These are phyloP conservation scores for Drosophila ananassae DNA, from an alignment of 1,140 invertebrate genomes.

Conservation along the genomic window DNA sequence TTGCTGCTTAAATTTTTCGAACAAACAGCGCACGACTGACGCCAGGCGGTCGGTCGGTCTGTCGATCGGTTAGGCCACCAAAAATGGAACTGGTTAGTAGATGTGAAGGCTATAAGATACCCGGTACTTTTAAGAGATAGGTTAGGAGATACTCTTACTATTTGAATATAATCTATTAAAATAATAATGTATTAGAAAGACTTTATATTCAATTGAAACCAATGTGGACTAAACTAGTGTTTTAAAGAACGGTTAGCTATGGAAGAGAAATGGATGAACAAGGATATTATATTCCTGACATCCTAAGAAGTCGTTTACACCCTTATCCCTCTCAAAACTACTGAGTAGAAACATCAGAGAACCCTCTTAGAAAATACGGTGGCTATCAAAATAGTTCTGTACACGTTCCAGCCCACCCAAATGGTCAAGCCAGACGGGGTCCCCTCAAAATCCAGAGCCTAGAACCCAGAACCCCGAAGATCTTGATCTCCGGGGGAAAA, in stretches of 20 bases:
- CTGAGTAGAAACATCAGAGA: neutral
- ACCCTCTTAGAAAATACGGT: slow-evolving; percentile 48
- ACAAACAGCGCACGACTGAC: slow-evolving; percentile 64
- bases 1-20: slow-evolving; percentile 53
- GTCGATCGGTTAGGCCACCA: slow-evolving; percentile 7
- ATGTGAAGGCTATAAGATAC: slow-evolving; percentile 1
- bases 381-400: slow-evolving; percentile 76
- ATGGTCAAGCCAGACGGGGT: slow-evolving; percentile 49
- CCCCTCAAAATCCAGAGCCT: neutral
- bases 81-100: neutral
- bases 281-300: too few species aligned
- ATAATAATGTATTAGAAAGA: too few species aligned
- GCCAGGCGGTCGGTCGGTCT: slow-evolving; percentile 39
- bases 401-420: slow-evolving; percentile 78
- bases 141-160: too few species aligned
- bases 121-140: too few species aligned
- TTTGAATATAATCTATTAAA: too few species aligned
- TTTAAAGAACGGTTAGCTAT: too few species aligned
- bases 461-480: slow-evolving; percentile 1
- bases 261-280: too few species aligned
- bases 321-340: neutral
- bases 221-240: too few species aligned
- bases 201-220: too few species aligned
- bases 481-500: slow-evolving; percentile 19
- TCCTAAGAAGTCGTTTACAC: neutral